Evolutionary conservation across 2,888 invertebrate species (phyloP), one percentile per base, ranked within the genome.

Genomic region (Platerodrilus igneus): DNA sequence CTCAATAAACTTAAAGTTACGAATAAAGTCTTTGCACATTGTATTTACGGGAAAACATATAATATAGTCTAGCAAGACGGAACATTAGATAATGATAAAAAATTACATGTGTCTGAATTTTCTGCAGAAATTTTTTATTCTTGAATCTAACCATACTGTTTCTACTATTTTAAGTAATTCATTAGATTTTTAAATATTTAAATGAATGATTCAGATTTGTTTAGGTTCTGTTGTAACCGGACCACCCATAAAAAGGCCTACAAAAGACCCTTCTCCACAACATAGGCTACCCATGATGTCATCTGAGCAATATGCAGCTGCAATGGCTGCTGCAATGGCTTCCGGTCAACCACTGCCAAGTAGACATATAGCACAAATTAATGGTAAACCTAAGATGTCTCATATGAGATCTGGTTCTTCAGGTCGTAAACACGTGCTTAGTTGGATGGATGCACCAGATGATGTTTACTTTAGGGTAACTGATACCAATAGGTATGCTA

Each of bases 401-500:
- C 79, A 83, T 59, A 82, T 86, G 69, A 82, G 86, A 41, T 78
- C 87, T 45, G 81, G 85, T 13, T 80, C 81, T 19, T 78, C 79
- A 41, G 79, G 79, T 18, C 79, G 90, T 31, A 91, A 93, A 63
- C 92, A 91, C 72, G 90, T 93, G 58, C 91, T 94, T 66, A 93
- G 92, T 63, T 94, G 93, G 93, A 92, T 93, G 85, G 95, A 96
- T 70, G 94, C 94, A 40, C 94, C 94, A 13, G 95, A 96, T 67
- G 95, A 96, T 74, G 86, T 95, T 51, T 95, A 91, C 73, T 95
- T 93, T 73, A 81, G 88, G 67, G 92, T 92, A 57, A 91, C 89
- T 28, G 88, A 89, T 57, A 77, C 80, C 56, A 88, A 88, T 71
- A 94, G 88, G 94, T 93, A 73, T 76, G 83, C n/a, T 75, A 33